These are phyloP conservation scores for Turritopsis dohrnii DNA, from an alignment of 30 jellyfish, hydroid and myxozoan species.

Conservation along the genomic window DNA sequence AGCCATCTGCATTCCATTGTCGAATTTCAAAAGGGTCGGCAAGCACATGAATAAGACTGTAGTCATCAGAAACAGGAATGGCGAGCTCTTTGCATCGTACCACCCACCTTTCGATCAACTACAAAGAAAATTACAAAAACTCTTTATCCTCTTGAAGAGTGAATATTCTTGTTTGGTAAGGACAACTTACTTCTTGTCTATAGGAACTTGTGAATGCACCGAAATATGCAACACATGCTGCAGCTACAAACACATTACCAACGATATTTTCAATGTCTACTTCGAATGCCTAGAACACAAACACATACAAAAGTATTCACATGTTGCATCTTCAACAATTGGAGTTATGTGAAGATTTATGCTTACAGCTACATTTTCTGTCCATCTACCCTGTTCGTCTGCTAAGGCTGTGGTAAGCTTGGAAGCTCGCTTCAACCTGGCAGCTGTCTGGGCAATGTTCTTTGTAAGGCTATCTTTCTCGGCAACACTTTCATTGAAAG, in stretches of 20 bases:
- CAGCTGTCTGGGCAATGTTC: constrained; percentile 93
- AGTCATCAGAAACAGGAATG: constrained; percentile 72
- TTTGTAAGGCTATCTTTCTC: constrained; percentile 65
- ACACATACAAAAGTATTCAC: not conserved
- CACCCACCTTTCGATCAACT: constrained; percentile 82
- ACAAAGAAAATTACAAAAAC: not conserved
- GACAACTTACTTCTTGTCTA: constrained; percentile 67
- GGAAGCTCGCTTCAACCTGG: constrained; percentile 86
- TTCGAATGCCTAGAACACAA: constrained; percentile 60
- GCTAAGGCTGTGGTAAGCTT: constrained; percentile 81
- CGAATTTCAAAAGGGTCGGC: constrained; percentile 93
- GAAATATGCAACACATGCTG: constrained; percentile 95
- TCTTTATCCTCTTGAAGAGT: not conserved
- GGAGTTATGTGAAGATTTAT: not conserved
- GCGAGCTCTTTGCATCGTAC: constrained; percentile 56
- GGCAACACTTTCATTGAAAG: constrained; percentile 63
- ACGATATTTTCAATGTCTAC: constrained; percentile 88
- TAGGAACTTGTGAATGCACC: constrained; percentile 90
- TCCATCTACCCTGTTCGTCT: constrained; percentile 94
- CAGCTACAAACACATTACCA: constrained; percentile 92
- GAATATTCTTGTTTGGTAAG: not conserved
- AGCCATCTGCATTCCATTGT: constrained; percentile 89
- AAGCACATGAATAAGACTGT: constrained; percentile 73
- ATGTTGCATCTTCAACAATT: no score
- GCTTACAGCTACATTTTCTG: constrained; percentile 86